Evolutionary conservation across 2,888 invertebrate genomes (phyloP), one percentile per base, ranked within the genome.

Genomic region (Piscicola geometra): DNA sequence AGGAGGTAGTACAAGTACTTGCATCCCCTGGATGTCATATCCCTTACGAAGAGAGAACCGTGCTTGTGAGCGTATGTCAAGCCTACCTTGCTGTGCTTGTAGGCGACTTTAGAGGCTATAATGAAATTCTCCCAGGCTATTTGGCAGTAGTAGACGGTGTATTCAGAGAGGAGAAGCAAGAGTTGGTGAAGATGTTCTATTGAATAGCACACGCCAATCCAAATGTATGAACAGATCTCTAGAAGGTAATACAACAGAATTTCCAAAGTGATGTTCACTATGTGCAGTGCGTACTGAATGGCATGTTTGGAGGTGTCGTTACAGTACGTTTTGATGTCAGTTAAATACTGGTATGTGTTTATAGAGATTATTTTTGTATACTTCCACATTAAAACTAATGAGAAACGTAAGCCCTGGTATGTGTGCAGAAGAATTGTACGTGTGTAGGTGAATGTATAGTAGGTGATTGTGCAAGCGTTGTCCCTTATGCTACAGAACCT

Each of bases 251-350:
- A 35, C 30, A 3, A 15, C 2, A 32, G 12, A 9, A 32, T n/a
- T 32, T 67, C 67, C 3, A 67, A 32, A 67, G n/a, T 33, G 21
- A 35, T 21, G 5, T 30, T 52, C n/a, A 56, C 3, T 25, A 56
- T 25, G n/a, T 25, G n/a, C 5, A 56, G 60, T 0, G 28, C 28
- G 33, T 47, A n/a, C 3, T 47, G 28, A 21, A 71, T 28, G 9
- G 52, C 52, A 21, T 71, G 50, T 33, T 73, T 73, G 5, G 73
- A 73, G 18, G 52, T n/a, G n/a, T 56, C 36, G 64, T 73, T 30
- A n/a, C 50, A 60, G 33, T 64, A 56, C 0, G 32, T 12, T 28
- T 73, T 73, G 35, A 64, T 30, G 2, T 35, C 41, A 18, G 36
- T 25, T 35, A 64, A 64, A 5, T 30, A 35, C 35, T 73, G 32